A percentile compares a stretch with the other conserved stretches of the same genome.
Evolutionary conservation across 2,113 vertebrate species (phyloP).

Genomic region (Tyrannus savana): DNA sequence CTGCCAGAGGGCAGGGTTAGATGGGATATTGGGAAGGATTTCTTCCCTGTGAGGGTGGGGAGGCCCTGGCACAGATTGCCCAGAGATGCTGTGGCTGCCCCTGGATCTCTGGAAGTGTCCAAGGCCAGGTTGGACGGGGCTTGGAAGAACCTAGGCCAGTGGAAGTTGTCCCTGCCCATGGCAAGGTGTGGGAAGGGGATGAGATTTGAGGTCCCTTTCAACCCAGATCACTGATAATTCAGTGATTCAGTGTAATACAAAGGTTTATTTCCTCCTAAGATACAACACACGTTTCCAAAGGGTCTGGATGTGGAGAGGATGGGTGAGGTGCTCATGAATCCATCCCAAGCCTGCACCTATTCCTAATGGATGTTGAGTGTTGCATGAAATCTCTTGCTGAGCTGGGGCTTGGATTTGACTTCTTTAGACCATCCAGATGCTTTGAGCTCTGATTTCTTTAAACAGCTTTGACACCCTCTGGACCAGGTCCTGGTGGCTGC

Average conservation of each 20-base stretch:
- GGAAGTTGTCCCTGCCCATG: not conserved
- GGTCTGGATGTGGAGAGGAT: not conserved
- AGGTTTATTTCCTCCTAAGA: not conserved
- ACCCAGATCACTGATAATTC: not conserved
- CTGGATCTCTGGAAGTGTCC: not conserved
- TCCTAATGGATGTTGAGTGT: not conserved
- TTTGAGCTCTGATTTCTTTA: not conserved
- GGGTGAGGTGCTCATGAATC: not conserved
- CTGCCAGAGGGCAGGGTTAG: not conserved
- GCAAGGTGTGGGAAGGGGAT: accelerated
- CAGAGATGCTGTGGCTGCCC: not conserved
- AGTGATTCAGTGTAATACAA: accelerated
- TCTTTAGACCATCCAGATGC: accelerated
- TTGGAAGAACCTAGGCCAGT: accelerated
- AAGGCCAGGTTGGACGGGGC: accelerated
- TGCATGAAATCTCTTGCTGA: not conserved
- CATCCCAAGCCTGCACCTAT: not conserved
- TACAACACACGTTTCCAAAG: not conserved
- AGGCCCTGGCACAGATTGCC: not conserved
- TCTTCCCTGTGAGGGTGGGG: accelerated
- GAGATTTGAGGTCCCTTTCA: not conserved
- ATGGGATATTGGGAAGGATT: not conserved
- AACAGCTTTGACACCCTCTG: not conserved
- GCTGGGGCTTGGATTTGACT: too few relatives aligned
- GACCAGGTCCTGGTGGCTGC: not conserved